These are phyloP conservation scores for Bombyx huttoni DNA, from an alignment of 2,888 invertebrate species.

Conservation along the genomic window DNA sequence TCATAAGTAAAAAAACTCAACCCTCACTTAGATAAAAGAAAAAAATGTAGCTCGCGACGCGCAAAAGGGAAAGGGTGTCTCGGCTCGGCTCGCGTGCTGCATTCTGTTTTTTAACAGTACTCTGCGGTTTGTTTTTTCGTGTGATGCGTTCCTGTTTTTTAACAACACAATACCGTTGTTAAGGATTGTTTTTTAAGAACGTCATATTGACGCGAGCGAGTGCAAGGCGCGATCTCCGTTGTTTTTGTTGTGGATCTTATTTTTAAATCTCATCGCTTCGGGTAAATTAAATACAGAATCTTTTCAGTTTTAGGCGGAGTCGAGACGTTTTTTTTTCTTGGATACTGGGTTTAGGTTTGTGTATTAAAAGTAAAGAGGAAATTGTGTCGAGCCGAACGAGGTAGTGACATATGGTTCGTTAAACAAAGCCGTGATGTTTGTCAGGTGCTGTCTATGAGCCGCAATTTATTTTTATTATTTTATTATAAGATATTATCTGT, in stretches of 20 bases:
- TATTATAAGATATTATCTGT: too few relatives aligned
- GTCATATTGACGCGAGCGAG: conserved; percentile 59
- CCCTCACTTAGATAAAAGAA: conserved; percentile 57
- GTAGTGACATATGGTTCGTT: conserved; percentile 55
- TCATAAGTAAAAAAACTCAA: conserved; percentile 61
- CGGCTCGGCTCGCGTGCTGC: conserved; percentile 62
- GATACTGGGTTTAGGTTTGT: conserved; percentile 30
- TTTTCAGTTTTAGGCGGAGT: conserved; percentile 54
- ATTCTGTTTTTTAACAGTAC: conserved; percentile 64
- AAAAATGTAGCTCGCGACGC: conserved; percentile 65
- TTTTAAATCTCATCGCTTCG: conserved; percentile 55
- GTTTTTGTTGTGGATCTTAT: conserved; percentile 54
- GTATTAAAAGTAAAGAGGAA: conserved; percentile 26
- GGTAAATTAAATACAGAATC: conserved; percentile 50
- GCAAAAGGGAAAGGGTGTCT: conserved; percentile 71
- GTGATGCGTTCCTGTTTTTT: conserved; percentile 65
- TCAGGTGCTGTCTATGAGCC: conserved; percentile 29
- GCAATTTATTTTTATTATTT: not conserved
- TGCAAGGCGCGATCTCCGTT: conserved; percentile 48
- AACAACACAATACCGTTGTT: conserved; percentile 66
- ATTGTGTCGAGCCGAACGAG: conserved; percentile 37
- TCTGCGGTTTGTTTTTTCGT: conserved; percentile 68
- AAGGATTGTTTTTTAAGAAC: conserved; percentile 63
- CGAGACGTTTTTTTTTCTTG: conserved; percentile 39
- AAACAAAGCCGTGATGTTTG: conserved; percentile 33